Evolutionary conservation across 1,140 invertebrate species (phyloP).

Genomic region (Schlechtendalia chinensis): DNA sequence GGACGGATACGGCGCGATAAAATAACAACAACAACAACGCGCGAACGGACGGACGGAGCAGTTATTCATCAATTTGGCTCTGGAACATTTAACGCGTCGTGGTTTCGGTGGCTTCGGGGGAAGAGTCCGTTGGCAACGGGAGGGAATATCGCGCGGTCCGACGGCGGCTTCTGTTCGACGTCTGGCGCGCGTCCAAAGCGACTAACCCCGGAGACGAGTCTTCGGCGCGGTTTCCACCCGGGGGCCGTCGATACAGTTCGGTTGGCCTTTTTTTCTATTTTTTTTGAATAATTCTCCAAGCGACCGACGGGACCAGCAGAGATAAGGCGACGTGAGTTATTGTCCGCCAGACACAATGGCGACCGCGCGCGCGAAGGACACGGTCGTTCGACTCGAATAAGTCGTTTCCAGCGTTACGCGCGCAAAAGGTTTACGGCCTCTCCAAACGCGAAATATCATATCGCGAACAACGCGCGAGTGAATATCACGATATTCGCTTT

Average conservation of each 20-base stretch:
- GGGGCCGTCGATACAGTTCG: neutral
- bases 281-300: neutral
- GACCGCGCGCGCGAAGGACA: neutral
- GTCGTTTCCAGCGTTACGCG: neutral
- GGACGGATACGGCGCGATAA: neutral
- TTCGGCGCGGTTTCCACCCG: neutral
- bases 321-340: conserved; percentile 26
- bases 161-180: neutral
- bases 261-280: neutral
- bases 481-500: no score
- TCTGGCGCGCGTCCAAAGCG: conserved; percentile 29
- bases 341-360: neutral
- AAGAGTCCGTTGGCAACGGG: conserved; percentile 32
- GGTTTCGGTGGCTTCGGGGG: neutral
- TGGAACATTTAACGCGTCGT: conserved; percentile 27
- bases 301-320: neutral
- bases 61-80: conserved; percentile 46
- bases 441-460: no score
- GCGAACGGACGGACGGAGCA: neutral
- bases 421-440: neutral
- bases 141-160: no score
- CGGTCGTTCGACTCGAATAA: neutral
- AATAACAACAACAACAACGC: neutral
- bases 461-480: no score
- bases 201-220: conserved; percentile 19